Evolutionary conservation across 1,140 invertebrate genomes (phyloP), one percentile per base, ranked within the genome.

Genomic region (Harlomillsia oculata): DNA sequence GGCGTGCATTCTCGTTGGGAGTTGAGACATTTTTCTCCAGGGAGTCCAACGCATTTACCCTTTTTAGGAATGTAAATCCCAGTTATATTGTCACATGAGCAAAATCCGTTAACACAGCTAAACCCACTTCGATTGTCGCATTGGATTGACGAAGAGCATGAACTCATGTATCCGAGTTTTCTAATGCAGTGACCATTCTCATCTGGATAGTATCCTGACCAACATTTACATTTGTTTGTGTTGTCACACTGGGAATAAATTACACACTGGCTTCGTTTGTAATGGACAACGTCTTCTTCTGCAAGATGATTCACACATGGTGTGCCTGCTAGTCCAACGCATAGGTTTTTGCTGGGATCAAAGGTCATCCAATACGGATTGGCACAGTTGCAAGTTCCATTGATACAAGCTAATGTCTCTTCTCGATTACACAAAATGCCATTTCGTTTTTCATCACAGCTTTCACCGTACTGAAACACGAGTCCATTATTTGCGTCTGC

Each of bases 221-320:
- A 57, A 28, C 55, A 57, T 14, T 46, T 16, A 25, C 55, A 57
- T n/a, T n/a, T n/a, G 11, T 23, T 57, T 29, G 23, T 21, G 34
- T 57, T 51, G 43, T 57, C 55, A 57, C 55, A 57, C 18, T 46
- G 29, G 14, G 46, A 29, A 25, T 50, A 57, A 16, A 37, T 41
- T n/a, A 50, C 46, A 13, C 55, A 57, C 16, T 57, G 55, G n/a
- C 14, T 51, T 43, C 30, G 41, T 2, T 41, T 11, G 37, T 39
- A 50, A n/a, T 11, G 8, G 1, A 48, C 44, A 23, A 51, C 25
- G 18, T 50, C 37, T 16, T 46, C 39, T 44, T 57, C 55, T 5
- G 25, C 44, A 11, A 25, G 36, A 34, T 57, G 55, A 40, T 57
- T 29, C 21, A 57, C 55, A 44, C 55, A 57, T 14, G 30, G n/a